Evolutionary conservation across 2,113 vertebrate species (phyloP), one percentile per base, ranked within the genome.

Genomic region (Corvus moneduloides): DNA sequence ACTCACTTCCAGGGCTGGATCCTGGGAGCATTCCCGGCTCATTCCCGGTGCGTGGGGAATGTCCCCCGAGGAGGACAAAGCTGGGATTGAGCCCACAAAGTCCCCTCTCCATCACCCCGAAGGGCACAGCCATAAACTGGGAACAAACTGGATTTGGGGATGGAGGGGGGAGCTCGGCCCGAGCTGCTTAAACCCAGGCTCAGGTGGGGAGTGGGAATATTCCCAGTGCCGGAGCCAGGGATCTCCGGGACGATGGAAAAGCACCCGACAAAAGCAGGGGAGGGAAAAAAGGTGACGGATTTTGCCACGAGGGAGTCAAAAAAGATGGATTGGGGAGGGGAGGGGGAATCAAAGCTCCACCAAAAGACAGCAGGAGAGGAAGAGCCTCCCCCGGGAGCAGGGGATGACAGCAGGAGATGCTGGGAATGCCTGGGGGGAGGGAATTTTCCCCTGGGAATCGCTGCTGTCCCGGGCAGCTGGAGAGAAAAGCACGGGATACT

Each of bases 251-350:
- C 49, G 91, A 58, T 0, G 26, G 91, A 77, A 72, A 93, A 35
- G n/a, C 43, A 8, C 55, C 33, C 0, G 2, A 17, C 0, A 67
- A 2, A 49, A 37, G 55, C 1, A 0, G 12, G 43, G 51, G 2
- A 5, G 24, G 28, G 15, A 33, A 26, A 54, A 44, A 66, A 24
- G 24, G 76, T 2, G 24, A 77, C 33, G 59, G 81, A 87, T 72
- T 93, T 80, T 73, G 61, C 55, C 51, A 80, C 13, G 69, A 87
- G 64, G 61, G 59, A 85, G 49, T 33, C 32, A 43, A 73, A 78
- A 68, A 75, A 67, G 46, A 48, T 41, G 61, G 22, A n/a, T 23
- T 52, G 44, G 37, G 46, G 2, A 68, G 20, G n/a, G 12, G 15
- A 20, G 27, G 13, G 2, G 5, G 2, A 54, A 84, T 46, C 48